A percentile compares a stretch with the other conserved stretches of the same genome.
Conservation (phyloP, 64 coral and sea anemone species). For the Actinia tenebrosa region DNA sequence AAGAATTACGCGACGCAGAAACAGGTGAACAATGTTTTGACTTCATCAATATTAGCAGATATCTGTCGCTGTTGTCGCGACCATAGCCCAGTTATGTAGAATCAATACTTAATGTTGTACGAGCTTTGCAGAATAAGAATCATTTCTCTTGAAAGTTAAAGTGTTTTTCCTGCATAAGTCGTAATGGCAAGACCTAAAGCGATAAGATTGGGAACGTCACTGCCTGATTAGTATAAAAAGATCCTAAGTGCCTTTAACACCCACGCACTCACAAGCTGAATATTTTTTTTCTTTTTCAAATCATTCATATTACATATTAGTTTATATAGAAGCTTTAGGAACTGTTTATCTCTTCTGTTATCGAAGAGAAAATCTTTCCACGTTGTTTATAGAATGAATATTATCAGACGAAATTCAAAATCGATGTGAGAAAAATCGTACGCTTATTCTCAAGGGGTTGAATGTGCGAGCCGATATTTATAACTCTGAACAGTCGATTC, state of each 20-base stretch:
- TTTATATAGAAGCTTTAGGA: too few species aligned
- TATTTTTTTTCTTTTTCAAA: not conserved
- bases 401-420: not conserved
- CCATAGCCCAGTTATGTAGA: not conserved
- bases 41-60: too few species aligned
- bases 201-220: not conserved
- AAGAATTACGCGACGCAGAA: too few species aligned
- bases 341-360: too few species aligned
- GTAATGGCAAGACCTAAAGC: not conserved
- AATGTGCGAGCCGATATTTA: not conserved
- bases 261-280: not conserved
- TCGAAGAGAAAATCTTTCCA: too few species aligned
- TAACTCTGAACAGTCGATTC: not conserved
- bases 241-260: not conserved
- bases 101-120: not conserved
- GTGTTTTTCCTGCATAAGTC: not conserved
- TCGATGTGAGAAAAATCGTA: not conserved
- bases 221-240: not conserved
- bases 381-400: too few species aligned
- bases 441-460: not conserved
- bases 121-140: not conserved
- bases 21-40: too few species aligned
- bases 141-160: not conserved
- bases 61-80: too few species aligned
- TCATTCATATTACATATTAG: not conserved